A percentile compares a stretch with the other conserved stretches of the same genome.
Evolutionary conservation across 2,888 invertebrate genomes (phyloP).

Genomic region (Horisme vitalbata): DNA sequence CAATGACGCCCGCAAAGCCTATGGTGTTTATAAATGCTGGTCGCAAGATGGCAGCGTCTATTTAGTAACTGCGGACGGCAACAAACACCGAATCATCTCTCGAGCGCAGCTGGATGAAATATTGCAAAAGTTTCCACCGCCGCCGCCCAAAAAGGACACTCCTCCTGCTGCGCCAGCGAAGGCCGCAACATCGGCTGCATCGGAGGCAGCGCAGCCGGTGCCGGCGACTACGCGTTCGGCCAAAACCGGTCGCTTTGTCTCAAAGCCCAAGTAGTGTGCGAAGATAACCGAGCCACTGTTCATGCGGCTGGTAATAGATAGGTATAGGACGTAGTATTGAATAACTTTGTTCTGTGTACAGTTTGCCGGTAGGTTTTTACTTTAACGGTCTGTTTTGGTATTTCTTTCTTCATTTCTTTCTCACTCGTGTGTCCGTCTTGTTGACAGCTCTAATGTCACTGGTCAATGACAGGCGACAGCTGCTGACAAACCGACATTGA

Average conservation of each 20-base stretch:
- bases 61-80: background rate
- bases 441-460: too few relatives aligned
- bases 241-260: background rate
- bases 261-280: too few relatives aligned
- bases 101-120: background rate
- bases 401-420: too few relatives aligned
- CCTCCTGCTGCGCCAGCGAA: too few relatives aligned
- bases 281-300: background rate
- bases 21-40: background rate
- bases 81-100: background rate
- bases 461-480: too few relatives aligned
- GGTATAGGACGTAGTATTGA: background rate
- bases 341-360: too few relatives aligned
- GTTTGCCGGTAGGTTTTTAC: too few relatives aligned
- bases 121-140: background rate
- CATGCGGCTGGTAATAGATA: background rate
- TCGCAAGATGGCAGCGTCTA: conserved; percentile 1
- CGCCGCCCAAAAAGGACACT: background rate
- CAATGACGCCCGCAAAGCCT: conserved; percentile 1
- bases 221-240: background rate
- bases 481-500: too few relatives aligned
- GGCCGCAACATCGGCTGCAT: background rate
- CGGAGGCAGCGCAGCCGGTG: too few relatives aligned
- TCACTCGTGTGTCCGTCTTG: too few relatives aligned
- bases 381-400: too few relatives aligned